Evolutionary conservation across 1,140 invertebrate genomes (phyloP).

Genomic region (Condylostylus longicornis): DNA sequence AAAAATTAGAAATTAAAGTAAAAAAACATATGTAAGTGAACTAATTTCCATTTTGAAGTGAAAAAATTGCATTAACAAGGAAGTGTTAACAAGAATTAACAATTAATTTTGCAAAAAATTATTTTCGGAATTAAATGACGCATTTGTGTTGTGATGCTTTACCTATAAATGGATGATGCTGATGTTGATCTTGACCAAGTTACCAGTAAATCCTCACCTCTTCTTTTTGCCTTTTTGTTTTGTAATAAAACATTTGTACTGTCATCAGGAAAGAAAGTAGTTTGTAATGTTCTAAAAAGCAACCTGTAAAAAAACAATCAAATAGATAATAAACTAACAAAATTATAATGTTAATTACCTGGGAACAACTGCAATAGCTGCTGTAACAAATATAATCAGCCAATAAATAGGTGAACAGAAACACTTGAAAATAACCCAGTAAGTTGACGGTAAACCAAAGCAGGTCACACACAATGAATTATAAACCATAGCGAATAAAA

Average conservation of each 20-base stretch:
- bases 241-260: conserved; percentile 37
- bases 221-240: conserved; percentile 32
- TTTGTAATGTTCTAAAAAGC: conserved; percentile 33
- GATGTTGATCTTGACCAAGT: conserved; percentile 49
- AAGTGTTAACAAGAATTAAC: too few species aligned
- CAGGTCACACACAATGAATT: conserved; percentile 64
- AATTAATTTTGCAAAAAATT: too few species aligned
- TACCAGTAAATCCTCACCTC: conserved; percentile 46
- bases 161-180: conserved; percentile 48
- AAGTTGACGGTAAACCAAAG: conserved; percentile 66
- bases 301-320: conserved; percentile 25
- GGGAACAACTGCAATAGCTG: conserved; percentile 65
- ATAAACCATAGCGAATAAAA: conserved; percentile 69
- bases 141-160: conserved; percentile 28
- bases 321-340: neutral
- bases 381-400: conserved; percentile 59
- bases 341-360: conserved; percentile 43
- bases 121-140: too few species aligned
- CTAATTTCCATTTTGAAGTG: too few species aligned
- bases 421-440: conserved; percentile 70
- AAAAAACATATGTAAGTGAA: too few species aligned
- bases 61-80: too few species aligned
- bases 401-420: conserved; percentile 61
- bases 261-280: conserved; percentile 37
- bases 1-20: too few species aligned